These are phyloP conservation scores for Oenanthe melanoleuca DNA, from an alignment of 2,113 vertebrate genomes.

Conservation along the genomic window DNA sequence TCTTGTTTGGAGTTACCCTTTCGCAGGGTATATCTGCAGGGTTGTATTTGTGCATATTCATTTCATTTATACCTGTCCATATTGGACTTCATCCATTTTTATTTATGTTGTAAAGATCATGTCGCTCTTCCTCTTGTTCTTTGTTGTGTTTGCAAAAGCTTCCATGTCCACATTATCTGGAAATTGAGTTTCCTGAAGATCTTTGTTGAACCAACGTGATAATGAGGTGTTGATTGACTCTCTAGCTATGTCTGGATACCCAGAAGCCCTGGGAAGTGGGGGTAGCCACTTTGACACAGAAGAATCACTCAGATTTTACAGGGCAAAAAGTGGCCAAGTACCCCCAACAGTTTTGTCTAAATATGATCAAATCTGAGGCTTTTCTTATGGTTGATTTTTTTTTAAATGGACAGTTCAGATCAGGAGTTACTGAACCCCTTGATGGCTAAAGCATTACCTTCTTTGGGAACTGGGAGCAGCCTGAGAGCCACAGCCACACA, in stretches of 20 bases:
- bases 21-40: background rate
- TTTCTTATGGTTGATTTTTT: background rate
- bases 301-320: background rate
- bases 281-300: background rate
- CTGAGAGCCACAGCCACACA: background rate
- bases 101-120: background rate
- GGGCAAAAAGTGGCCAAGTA: background rate
- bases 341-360: background rate
- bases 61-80: background rate
- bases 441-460: background rate
- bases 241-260: background rate
- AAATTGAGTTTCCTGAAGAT: background rate
- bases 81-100: background rate
- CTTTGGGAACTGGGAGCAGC: conserved; percentile 21
- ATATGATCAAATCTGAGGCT: background rate
- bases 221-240: background rate
- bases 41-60: background rate
- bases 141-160: background rate
- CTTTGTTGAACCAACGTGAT: background rate
- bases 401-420: background rate
- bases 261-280: background rate
- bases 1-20: background rate
- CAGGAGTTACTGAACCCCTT: background rate
- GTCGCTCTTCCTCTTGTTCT: background rate
- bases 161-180: background rate